Evolutionary conservation across 1,140 invertebrate genomes (phyloP).

Genomic region (Drosophila persimilis): DNA sequence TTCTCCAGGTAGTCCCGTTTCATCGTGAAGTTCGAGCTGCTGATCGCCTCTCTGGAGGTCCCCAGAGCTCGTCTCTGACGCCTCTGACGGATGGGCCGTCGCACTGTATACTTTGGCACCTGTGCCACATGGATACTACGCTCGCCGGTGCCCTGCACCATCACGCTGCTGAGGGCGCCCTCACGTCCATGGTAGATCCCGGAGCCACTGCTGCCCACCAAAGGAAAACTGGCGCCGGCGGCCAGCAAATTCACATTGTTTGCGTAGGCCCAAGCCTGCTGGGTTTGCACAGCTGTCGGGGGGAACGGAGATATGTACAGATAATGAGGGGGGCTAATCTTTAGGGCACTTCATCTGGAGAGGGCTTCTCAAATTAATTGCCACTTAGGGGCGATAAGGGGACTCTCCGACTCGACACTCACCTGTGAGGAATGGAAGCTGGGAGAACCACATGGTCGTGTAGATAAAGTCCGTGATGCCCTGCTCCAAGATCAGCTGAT

Average conservation of each 20-base stretch:
- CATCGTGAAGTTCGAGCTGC: constrained; percentile 32
- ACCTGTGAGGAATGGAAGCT: constrained; percentile 88
- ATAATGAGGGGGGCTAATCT: not conserved
- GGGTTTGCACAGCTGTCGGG: constrained; percentile 83
- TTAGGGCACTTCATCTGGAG: no score
- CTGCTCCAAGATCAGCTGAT: constrained; percentile 46
- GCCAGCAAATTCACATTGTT: constrained; percentile 84
- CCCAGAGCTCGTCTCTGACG: not conserved
- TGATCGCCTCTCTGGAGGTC: not conserved
- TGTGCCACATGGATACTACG: constrained; percentile 53
- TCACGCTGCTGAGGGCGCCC: constrained; percentile 48
- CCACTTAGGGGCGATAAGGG: not conserved
- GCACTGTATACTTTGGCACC: constrained; percentile 49
- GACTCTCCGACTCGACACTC: constrained; percentile 16
- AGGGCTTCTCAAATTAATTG: not conserved
- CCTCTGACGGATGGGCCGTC: not conserved
- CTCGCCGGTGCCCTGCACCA: constrained; percentile 46
- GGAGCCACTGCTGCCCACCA: constrained; percentile 76
- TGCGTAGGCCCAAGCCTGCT: constrained; percentile 83
- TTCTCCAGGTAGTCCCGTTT: constrained; percentile 58
- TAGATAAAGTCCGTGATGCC: constrained; percentile 88
- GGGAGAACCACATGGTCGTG: constrained; percentile 89
- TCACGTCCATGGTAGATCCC: constrained; percentile 83
- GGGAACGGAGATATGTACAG: not conserved
- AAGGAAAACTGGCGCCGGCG: constrained; percentile 82